Percentiles rank a stretch among this genome's conserved stretches.
Conservation (phyloP, 92 coral and sea anemone genomes). For the Plumapathes pennacea region DNA sequence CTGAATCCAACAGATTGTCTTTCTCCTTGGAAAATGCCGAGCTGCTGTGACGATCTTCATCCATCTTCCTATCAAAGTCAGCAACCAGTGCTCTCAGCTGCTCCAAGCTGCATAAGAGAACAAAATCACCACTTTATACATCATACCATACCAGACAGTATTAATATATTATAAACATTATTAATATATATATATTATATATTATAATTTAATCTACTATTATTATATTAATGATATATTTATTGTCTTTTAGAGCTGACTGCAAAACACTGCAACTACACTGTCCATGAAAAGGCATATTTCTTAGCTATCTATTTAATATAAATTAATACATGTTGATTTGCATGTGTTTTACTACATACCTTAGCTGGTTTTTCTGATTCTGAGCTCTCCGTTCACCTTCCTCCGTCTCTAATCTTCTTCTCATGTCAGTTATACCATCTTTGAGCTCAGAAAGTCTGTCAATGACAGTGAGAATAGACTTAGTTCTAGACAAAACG, state of each 20-base stretch:
- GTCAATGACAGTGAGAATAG: too few species aligned
- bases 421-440: constrained; percentile 69
- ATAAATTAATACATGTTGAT: too few species aligned
- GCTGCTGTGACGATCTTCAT: constrained; percentile 71
- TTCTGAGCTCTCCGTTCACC: constrained; percentile 74
- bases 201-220: too few species aligned
- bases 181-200: too few species aligned
- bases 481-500: too few species aligned
- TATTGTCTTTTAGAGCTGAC: too few species aligned
- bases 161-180: background rate
- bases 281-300: too few species aligned
- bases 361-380: constrained; percentile 85
- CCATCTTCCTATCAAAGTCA: constrained; percentile 77
- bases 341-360: too few species aligned
- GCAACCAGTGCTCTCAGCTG: constrained; percentile 70
- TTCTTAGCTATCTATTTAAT: too few species aligned
- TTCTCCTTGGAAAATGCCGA: constrained; percentile 76
- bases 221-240: too few species aligned
- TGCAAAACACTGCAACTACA: too few species aligned
- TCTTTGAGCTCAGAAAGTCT: constrained; percentile 85
- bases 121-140: background rate
- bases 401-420: constrained; percentile 88
- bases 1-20: constrained; percentile 69
- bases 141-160: background rate
- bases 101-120: constrained; percentile 61